These are phyloP conservation scores for Decapterus maruadsi DNA, from an alignment of 2,797 vertebrate genomes.

Conservation along the genomic window DNA sequence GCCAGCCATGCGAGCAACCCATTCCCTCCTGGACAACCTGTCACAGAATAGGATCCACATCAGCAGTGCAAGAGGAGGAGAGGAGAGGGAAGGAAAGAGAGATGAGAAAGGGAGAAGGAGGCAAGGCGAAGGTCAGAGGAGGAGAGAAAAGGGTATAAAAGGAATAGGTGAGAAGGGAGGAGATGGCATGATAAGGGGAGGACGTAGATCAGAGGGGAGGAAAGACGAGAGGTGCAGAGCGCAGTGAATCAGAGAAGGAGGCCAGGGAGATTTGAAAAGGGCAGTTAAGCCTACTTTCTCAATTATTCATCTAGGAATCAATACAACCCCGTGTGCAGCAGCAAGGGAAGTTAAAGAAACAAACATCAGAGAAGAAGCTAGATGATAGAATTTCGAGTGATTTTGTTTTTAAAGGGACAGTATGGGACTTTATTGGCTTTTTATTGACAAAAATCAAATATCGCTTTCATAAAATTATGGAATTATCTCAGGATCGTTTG, in stretches of 20 bases:
- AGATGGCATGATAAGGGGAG: constrained; percentile 29
- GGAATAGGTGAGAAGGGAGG: constrained; percentile 29
- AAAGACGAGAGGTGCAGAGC: constrained; percentile 31
- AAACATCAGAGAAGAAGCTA: constrained; percentile 28
- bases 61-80: constrained; percentile 47
- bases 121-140: constrained; percentile 27
- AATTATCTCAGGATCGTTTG: too few relatives aligned
- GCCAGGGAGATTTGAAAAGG: constrained; percentile 57
- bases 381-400: constrained; percentile 37
- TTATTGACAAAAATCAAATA: too few relatives aligned
- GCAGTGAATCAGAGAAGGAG: constrained; percentile 53
- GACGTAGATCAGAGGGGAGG: constrained; percentile 15
- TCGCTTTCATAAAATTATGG: too few relatives aligned
- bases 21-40: constrained; percentile 77
- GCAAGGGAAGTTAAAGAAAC: constrained; percentile 41
- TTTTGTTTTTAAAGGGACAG: too few relatives aligned
- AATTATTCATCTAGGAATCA: constrained; percentile 81
- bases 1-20: constrained; percentile 80
- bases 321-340: constrained; percentile 54
- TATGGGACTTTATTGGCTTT: too few relatives aligned
- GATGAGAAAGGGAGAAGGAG: constrained; percentile 2
- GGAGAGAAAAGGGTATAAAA: constrained; percentile 9
- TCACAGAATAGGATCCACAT: constrained; percentile 71
- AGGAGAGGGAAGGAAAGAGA: constrained; percentile 11
- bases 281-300: constrained; percentile 70